Evolutionary conservation across 2,797 vertebrate species (phyloP).

Genomic region (Coregonus ussuriensis): DNA sequence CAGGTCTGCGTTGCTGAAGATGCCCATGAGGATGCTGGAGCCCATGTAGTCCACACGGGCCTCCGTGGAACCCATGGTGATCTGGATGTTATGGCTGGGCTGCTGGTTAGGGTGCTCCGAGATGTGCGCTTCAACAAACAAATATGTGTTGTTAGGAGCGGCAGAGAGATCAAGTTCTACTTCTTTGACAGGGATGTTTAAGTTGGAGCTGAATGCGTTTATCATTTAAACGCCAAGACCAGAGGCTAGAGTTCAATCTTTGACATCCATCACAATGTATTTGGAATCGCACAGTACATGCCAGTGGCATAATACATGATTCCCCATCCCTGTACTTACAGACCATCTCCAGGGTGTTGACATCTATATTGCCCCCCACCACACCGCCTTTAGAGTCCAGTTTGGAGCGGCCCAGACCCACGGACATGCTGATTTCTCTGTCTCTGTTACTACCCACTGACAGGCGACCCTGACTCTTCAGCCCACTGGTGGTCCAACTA

Average conservation of each 20-base stretch:
- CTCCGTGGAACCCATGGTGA: slow-evolving; percentile 98
- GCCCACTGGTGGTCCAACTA: slow-evolving; percentile 97
- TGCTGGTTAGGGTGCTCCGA: slow-evolving; percentile 98
- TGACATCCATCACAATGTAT: background rate
- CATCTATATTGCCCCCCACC: slow-evolving; percentile 97
- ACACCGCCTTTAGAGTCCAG: slow-evolving; percentile 97
- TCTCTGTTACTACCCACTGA: slow-evolving; percentile 97
- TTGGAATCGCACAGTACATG: background rate
- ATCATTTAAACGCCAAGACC: background rate
- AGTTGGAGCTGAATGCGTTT: background rate
- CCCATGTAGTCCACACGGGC: slow-evolving; percentile 99
- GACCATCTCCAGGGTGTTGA: slow-evolving; percentile 98
- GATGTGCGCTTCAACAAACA: slow-evolving; percentile 85
- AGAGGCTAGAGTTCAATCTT: background rate
- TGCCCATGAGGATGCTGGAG: slow-evolving; percentile 97
- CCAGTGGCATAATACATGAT: background rate
- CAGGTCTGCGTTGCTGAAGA: slow-evolving; percentile 97
- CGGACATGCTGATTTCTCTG: slow-evolving; percentile 97
- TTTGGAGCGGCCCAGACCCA: slow-evolving; percentile 95
- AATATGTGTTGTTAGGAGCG: background rate
- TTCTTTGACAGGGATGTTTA: background rate
- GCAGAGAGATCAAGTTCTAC: background rate
- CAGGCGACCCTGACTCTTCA: slow-evolving; percentile 97
- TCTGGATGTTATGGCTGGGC: slow-evolving; percentile 97
- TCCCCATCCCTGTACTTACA: slow-evolving; percentile 82